Base-by-base conservation (phyloP, 2,888 invertebrate species). In the Diarsia mendica region DNA sequence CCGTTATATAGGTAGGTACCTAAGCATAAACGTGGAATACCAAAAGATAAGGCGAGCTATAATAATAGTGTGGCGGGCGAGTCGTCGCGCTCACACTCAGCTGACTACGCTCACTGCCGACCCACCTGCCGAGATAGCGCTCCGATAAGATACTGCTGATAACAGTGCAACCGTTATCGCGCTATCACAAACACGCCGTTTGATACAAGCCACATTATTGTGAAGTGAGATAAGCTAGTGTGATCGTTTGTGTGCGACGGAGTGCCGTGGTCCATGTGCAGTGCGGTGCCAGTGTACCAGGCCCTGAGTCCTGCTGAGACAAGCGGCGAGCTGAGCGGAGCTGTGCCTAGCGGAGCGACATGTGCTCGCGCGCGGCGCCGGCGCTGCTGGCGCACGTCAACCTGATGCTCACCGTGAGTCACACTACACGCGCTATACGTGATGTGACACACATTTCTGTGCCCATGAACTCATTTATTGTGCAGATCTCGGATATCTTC, bases 331-430 rank as follows among this genome's bases (percentile, higher is more conserved):
- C n/a, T 1, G 58, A 23, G 70, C 46, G 49, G 55, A 71, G 46
- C 44, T 39, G 71, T 39, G 8, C 73, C 63, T 67, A 13, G 69
- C 60, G 20, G 71, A 39, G 20, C 77, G 75, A 51, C 61, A 80
- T 85, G 84, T 80, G 90, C 80, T 78, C 75, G 85, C 89, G 92
- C 81, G 85, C 80, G 64, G 90, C 90, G 85, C 87, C 89, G n/a
- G 86, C 90, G 68, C 87, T 93, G 79, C 89, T 95, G 80, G 84
- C 92, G 79, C 95, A 95, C 85, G 87, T 93, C 86, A 94, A 91
- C 85, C 83, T 95, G 76, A 78, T 95, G 83, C 92, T 95, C 39
- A 92, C 92, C 89, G 95, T 95, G 80, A 91, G 92, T 87, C 61
- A n/a, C 49, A 11, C 49, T 0, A n/a, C 61, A 10, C 39, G 11